Evolutionary conservation across 2,113 vertebrate species (phyloP).

Genomic region (Crocuta crocuta): DNA sequence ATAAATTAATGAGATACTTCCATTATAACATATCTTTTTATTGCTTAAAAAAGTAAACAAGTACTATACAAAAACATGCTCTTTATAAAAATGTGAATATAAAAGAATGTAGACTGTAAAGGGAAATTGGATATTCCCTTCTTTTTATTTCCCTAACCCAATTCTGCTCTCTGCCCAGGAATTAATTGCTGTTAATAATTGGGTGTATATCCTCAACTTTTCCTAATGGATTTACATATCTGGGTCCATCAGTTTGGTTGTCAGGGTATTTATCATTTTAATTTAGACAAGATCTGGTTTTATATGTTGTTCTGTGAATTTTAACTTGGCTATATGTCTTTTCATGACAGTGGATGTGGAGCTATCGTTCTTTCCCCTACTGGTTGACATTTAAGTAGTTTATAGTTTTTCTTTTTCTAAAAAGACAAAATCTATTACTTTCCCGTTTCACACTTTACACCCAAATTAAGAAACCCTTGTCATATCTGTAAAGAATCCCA

Average conservation of each 20-base stretch:
- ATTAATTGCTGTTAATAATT: not conserved
- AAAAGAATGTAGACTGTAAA: not conserved
- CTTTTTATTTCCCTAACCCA: not conserved
- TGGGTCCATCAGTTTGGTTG: not conserved
- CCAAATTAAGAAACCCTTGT: not conserved
- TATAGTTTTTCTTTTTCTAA: not conserved
- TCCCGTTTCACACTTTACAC: not conserved
- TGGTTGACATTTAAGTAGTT: not conserved
- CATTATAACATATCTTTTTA: not conserved
- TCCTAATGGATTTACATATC: not conserved
- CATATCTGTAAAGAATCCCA: not conserved
- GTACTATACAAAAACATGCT: not conserved
- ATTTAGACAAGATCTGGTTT: not conserved
- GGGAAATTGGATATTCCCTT: not conserved
- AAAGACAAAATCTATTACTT: slow-evolving; percentile 2
- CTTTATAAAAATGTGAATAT: not conserved
- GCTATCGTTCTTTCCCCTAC: not conserved
- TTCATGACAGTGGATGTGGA: not conserved
- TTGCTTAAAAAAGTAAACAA: not conserved
- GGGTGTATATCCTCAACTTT: not conserved
- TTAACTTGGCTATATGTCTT: not conserved
- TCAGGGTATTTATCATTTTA: not conserved
- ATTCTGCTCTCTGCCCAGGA: not conserved
- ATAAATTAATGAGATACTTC: not conserved
- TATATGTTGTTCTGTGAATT: not conserved